Evolutionary conservation across 2,113 vertebrate species (phyloP).

Genomic region (Crypturellus undulatus): DNA sequence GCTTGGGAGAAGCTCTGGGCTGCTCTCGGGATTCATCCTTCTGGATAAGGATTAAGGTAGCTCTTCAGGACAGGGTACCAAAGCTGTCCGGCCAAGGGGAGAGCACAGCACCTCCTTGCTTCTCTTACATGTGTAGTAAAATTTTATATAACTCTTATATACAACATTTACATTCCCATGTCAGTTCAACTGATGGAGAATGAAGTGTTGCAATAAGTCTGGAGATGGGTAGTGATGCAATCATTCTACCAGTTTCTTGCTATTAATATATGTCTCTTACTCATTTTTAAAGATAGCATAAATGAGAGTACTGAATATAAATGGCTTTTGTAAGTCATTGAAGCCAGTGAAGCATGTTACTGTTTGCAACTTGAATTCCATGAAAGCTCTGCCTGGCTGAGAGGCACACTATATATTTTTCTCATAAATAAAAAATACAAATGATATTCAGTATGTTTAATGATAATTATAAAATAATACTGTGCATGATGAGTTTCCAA

Average conservation of each 20-base stretch:
- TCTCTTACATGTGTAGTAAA: constrained; percentile 21
- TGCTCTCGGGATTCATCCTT: background rate
- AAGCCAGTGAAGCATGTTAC: constrained; percentile 84
- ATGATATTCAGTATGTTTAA: constrained; percentile 77
- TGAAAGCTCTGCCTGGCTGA: constrained; percentile 71
- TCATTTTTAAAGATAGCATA: constrained; percentile 83
- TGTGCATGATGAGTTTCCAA: constrained; percentile 53
- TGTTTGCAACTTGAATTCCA: constrained; percentile 82
- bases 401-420: constrained; percentile 77
- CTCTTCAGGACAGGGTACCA: background rate
- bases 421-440: constrained; percentile 80
- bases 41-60: background rate
- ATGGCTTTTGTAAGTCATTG: constrained; percentile 86
- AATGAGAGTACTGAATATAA: constrained; percentile 86
- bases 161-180: constrained; percentile 69
- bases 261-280: constrained; percentile 85
- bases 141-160: constrained; percentile 65
- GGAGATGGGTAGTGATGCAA: constrained; percentile 78
- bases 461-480: constrained; percentile 78
- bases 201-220: constrained; percentile 77
- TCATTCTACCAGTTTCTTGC: constrained; percentile 78
- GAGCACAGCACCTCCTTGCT: constrained; percentile 1
- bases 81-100: constrained; percentile 39
- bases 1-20: background rate
- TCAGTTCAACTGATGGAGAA: constrained; percentile 77